Evolutionary conservation across 53 echinoderm and acorn worm genomes (phyloP).

Genomic region (Astropecten irregularis): DNA sequence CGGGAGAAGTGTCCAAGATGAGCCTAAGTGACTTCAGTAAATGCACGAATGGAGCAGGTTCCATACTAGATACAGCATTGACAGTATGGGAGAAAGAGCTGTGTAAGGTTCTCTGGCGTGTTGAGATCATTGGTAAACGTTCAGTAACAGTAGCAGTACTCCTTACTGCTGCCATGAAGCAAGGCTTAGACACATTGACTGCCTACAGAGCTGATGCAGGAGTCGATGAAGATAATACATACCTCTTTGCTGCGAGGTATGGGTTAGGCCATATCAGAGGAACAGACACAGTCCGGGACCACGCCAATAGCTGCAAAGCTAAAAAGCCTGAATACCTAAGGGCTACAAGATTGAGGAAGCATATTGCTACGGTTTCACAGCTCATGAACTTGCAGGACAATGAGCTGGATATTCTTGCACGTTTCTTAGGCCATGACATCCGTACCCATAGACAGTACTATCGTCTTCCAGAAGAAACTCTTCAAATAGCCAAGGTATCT

Average conservation of each 20-base stretch:
- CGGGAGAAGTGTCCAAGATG: constrained; percentile 82
- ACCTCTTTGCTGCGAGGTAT: neutral
- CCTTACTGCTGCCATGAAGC: neutral
- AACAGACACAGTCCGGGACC: constrained; percentile 56
- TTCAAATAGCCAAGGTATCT: constrained; percentile 77
- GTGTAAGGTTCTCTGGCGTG: neutral
- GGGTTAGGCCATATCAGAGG: constrained; percentile 53
- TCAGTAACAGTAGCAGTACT: constrained; percentile 4
- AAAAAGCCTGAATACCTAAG: constrained; percentile 29
- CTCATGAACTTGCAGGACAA: constrained; percentile 74
- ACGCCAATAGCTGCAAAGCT: constrained; percentile 55
- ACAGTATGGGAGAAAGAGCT: neutral
- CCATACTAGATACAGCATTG: neutral
- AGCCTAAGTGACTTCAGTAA: constrained; percentile 56
- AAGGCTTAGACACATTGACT: neutral
- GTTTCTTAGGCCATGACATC: constrained; percentile 74
- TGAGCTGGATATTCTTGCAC: constrained; percentile 72
- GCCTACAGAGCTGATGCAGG: neutral
- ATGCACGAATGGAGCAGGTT: constrained; percentile 41
- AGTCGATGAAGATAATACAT: neutral
- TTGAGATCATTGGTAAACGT: constrained; percentile 6
- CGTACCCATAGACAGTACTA: constrained; percentile 68
- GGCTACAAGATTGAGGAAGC: constrained; percentile 68
- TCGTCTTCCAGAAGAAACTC: constrained; percentile 64
- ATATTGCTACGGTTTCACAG: constrained; percentile 55